Evolutionary conservation across 2,888 invertebrate genomes (phyloP), one percentile per base, ranked within the genome.

Genomic region (Ennomos fuscantarius): DNA sequence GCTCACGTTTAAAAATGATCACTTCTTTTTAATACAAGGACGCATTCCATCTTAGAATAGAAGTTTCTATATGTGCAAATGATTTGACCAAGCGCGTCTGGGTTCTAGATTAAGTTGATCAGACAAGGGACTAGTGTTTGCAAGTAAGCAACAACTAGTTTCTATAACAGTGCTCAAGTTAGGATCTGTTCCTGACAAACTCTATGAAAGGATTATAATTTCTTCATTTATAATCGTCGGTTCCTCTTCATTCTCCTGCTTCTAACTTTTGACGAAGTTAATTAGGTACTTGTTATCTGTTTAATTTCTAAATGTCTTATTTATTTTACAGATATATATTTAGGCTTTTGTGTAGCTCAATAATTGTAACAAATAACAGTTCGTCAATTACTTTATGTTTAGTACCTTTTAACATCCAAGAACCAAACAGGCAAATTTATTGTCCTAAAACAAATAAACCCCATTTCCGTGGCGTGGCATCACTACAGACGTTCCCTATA

Each of bases 391-490:
- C 46, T 37, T 15, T 39, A 43, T 24, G 42, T 51, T 41, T 46
- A 45, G 15, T 50, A 48, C 44, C 49, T 45, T 45, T 45, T 49
- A 53, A 51, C 61, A 68, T 72, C 65, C 60, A 65, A 69, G 69
- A 69, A 56, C 55, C 57, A 67, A 66, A 24, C 24, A 6, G 56
- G 58, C 64, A 67, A 74, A 72, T 66, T 69, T 70, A 70, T 74
- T 68, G 50, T 63, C 63, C 56, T 65, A 74, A 76, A 74, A 74
- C 67, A 79, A 78, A 80, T 75, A 74, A 62, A 61, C 65, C 69
- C 68, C 60, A 53, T 65, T 66, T 50, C 64, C 60, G 45, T 60
- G 65, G 54, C 63, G 58, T 53, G 55, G 56, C 64, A 63, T 67
- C 66, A 65, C 66, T 62, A 66, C 55, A 59, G 72, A 73, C 71